phyloP scores from a whole-genome alignment of 2,113 vertebrate genomes.

The Anarrhichthys ocellatus region DNA sequence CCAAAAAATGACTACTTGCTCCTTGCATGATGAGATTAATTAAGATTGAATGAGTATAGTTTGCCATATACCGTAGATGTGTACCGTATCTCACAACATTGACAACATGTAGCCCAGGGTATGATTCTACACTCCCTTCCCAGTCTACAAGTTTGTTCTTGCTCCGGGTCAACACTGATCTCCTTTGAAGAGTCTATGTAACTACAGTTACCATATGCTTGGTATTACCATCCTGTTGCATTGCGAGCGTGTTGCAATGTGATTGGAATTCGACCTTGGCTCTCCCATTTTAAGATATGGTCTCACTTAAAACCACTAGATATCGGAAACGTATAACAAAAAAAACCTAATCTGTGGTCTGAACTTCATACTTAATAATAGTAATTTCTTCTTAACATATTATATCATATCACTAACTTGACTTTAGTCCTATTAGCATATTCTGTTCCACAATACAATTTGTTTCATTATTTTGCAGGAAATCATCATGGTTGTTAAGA shows the following conservation, averaged over 20 bases:
- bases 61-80: neutral
- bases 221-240: slow-evolving; percentile 67
- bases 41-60: neutral
- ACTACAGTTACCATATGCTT: slow-evolving; percentile 75
- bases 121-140: slow-evolving; percentile 61
- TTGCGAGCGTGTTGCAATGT: slow-evolving; percentile 52
- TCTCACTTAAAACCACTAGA: slow-evolving; percentile 36
- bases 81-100: slow-evolving; percentile 29
- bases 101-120: slow-evolving; percentile 43
- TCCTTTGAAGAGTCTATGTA: slow-evolving; percentile 69
- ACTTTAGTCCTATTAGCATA: neutral
- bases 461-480: neutral
- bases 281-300: slow-evolving; percentile 42
- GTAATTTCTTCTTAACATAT: neutral
- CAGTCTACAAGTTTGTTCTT: slow-evolving; percentile 65
- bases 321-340: slow-evolving; percentile 8
- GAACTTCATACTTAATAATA: neutral
- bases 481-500: neutral
- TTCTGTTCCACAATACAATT: neutral
- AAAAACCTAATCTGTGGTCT: neutral
- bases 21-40: neutral
- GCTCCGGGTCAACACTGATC: slow-evolving; percentile 62
- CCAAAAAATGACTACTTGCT: neutral
- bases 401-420: neutral
- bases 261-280: slow-evolving; percentile 68